Conservation (phyloP, 2,888 invertebrate genomes). For the Diplazon laetatorius region DNA sequence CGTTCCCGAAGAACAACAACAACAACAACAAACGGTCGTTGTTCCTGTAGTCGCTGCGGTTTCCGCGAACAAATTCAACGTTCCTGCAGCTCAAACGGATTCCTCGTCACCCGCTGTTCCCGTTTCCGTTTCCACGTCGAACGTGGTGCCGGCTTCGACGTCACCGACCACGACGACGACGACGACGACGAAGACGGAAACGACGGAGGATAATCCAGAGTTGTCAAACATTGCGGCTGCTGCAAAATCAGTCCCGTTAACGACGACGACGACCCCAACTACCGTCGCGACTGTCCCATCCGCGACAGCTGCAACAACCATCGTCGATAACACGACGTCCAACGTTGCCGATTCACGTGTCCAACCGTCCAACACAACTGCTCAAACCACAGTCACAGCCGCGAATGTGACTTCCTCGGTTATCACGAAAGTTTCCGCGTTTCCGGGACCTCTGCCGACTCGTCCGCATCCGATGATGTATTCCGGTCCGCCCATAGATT, state of each 20-base stretch:
- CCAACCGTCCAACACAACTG: slow-evolving; percentile 31
- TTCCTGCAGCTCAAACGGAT: slow-evolving; percentile 78
- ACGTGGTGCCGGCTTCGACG: neutral
- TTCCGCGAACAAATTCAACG: slow-evolving; percentile 70
- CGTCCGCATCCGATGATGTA: slow-evolving; percentile 34
- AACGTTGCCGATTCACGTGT: neutral
- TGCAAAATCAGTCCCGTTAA: slow-evolving; percentile 67
- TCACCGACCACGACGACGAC: too few species aligned
- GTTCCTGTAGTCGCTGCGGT: slow-evolving; percentile 32
- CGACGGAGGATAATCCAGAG: slow-evolving; percentile 55
- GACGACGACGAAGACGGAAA: too few species aligned
- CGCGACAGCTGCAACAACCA: slow-evolving; percentile 53
- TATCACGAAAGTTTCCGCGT: slow-evolving; percentile 27
- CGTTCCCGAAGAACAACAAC: slow-evolving; percentile 68
- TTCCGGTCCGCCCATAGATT: slow-evolving; percentile 48
- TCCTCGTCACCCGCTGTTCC: slow-evolving; percentile 41
- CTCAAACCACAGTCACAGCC: slow-evolving; percentile 14
- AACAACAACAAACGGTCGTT: too few species aligned
- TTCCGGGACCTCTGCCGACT: slow-evolving; percentile 54
- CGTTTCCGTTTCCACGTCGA: slow-evolving; percentile 14
- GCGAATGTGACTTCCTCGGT: slow-evolving; percentile 9
- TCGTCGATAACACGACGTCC: slow-evolving; percentile 28
- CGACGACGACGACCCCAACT: too few species aligned
- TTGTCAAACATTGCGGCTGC: slow-evolving; percentile 63
- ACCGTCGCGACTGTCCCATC: slow-evolving; percentile 61